Base-by-base conservation (phyloP, 2,113 vertebrate genomes). In the Urocynchramus pylzowi region DNA sequence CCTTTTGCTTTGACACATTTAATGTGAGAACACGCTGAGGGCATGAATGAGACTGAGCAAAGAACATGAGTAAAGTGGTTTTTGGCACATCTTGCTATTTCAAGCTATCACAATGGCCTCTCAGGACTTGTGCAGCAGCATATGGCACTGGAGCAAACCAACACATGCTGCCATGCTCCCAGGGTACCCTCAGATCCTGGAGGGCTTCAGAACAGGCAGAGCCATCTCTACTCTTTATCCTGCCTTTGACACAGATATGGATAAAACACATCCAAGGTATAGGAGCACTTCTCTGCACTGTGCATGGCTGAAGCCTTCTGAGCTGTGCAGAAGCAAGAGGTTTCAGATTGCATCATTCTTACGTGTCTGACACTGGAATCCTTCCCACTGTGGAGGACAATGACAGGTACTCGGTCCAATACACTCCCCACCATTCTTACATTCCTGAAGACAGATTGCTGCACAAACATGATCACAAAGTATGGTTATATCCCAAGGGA, bases 391-490 rank as follows among this genome's bases (percentile, higher is more conserved):
- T 0, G 84, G 22, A 33, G 97, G 97, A 56, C 99, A 99, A 24
- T 98, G 98, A 49, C 99, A 99, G 5, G 97, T 97, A 61, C 97
- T 98, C 0, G 98, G 98, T 85, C 98, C 98, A 26, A 99, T 95
- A 77, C 99, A 99, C 73, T 99, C 99, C 9, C 99, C 99, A 13
- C 98, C 98, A 6, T 99, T 99, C 95, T 96, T 98, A 97, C 99
- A 99, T 76, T 98, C 99, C 90, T 99, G 99, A 94, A 99, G 97
- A 89, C 99, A 99, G 92, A 99, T 85, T 4, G 99, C 99, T 99
- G 90, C 30, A 96, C 70, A 92, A 56, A 96, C 26, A 84, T 27
- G 37, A 94, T 19, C 53, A 96, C 24, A 93, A 91, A 63, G 19
- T 54, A n/a, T 73, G 15, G 57, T 97, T 94, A 95, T 28, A 67